phyloP scores from a whole-genome alignment of 64 coral and sea anemone species.

The Montipora cactus region DNA sequence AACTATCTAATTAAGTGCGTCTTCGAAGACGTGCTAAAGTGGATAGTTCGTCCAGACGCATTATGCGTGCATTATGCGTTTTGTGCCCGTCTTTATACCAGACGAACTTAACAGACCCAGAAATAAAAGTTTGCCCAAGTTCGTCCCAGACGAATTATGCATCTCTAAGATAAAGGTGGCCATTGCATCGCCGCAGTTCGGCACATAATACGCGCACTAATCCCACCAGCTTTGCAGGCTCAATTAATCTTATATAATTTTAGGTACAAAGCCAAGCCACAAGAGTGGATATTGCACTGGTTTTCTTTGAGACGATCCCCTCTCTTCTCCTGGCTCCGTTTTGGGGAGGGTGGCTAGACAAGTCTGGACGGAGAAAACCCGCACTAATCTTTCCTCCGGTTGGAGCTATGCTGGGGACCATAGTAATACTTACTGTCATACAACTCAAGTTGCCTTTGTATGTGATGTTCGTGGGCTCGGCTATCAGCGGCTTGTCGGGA shows the following conservation, averaged over 20 bases:
- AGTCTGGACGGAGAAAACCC: constrained; percentile 33
- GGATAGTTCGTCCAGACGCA: no score
- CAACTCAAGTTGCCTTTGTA: constrained; percentile 38
- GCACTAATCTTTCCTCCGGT: constrained; percentile 25
- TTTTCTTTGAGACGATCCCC: constrained; percentile 13
- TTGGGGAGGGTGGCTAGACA: constrained; percentile 57
- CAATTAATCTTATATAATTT: background rate
- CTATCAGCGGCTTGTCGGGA: constrained; percentile 18
- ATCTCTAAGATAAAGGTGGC: no score
- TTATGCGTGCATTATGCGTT: no score
- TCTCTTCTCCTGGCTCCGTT: constrained; percentile 42
- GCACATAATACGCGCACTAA: no score
- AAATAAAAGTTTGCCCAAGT: no score
- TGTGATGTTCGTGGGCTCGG: constrained; percentile 22
- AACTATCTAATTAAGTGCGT: no score
- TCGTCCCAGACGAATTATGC: no score
- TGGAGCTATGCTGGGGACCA: background rate
- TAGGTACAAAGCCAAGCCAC: constrained; percentile 77
- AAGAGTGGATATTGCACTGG: constrained; percentile 45
- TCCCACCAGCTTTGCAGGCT: no score
- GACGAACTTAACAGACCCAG: no score
- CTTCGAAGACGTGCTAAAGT: no score
- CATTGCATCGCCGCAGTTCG: no score
- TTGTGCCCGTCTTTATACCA: no score
- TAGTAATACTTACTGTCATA: constrained; percentile 18